A percentile compares a stretch with the other conserved stretches of the same genome.
These are phyloP conservation scores for Ictalurus punctatus DNA, from an alignment of 2,113 vertebrate species.

Conservation along the genomic window DNA sequence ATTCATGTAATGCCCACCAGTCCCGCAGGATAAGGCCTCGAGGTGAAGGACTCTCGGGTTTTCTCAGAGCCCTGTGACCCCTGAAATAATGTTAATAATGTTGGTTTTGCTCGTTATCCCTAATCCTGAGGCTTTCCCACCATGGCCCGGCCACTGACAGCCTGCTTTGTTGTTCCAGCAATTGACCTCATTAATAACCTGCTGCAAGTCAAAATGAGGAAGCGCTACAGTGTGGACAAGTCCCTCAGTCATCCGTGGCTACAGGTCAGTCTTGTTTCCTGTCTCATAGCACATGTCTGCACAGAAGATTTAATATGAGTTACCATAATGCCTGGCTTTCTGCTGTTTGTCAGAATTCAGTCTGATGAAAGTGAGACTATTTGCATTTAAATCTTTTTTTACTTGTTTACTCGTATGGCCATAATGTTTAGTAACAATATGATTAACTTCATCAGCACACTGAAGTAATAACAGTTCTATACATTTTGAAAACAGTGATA, in stretches of 20 bases:
- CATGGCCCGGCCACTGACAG: conserved; percentile 45
- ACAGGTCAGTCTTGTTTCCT: conserved; percentile 77
- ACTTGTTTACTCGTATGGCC: background rate
- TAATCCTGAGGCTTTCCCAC: conserved; percentile 48
- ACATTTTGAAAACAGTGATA: background rate
- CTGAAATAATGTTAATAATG: conserved; percentile 77
- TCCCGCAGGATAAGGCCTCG: conserved; percentile 56
- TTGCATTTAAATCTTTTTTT: background rate
- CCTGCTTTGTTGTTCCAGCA: conserved; percentile 75
- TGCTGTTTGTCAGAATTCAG: background rate
- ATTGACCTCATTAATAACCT: conserved; percentile 98
- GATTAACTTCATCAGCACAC: background rate
- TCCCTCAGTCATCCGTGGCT: conserved; percentile 96
- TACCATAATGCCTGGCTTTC: background rate
- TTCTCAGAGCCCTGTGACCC: conserved; percentile 71
- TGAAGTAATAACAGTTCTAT: background rate
- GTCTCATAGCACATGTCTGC: conserved; percentile 25
- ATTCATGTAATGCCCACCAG: conserved; percentile 72
- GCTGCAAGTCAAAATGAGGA: conserved; percentile 99
- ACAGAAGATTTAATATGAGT: background rate
- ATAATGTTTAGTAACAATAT: background rate
- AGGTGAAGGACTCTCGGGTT: conserved; percentile 56
- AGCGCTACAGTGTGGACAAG: conserved; percentile 96
- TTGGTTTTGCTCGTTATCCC: conserved; percentile 77
- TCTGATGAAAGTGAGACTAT: background rate